These are phyloP conservation scores for Paratrypauchen microcephalus DNA, from an alignment of 2,797 vertebrate genomes.

Conservation along the genomic window DNA sequence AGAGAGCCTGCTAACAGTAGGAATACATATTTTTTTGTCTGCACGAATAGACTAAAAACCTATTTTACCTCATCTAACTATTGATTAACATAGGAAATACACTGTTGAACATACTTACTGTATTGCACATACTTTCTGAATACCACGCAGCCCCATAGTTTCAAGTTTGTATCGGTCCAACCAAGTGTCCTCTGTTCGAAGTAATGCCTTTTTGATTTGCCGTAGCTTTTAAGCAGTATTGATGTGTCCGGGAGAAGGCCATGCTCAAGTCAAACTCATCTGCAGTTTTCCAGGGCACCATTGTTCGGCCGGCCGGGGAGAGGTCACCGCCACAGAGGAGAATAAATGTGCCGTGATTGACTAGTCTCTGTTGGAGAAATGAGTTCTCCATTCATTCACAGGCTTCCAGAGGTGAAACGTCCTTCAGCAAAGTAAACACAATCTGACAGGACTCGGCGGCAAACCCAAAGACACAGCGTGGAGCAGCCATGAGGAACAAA, in stretches of 20 bases:
- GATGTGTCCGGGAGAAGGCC: constrained; percentile 47
- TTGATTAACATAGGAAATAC: not conserved
- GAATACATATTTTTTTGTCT: too few relatives aligned
- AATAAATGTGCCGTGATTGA: constrained; percentile 76
- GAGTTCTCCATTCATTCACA: constrained; percentile 67
- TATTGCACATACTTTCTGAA: not conserved
- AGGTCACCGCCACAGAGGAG: constrained; percentile 69
- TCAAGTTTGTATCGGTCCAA: constrained; percentile 22
- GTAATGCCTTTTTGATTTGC: constrained; percentile 53
- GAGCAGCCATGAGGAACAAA: constrained; percentile 42
- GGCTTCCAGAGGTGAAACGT: constrained; percentile 73
- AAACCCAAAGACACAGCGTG: constrained; percentile 55
- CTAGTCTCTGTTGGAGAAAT: constrained; percentile 73
- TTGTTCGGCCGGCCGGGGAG: constrained; percentile 63
- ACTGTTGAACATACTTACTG: not conserved
- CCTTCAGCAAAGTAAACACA: constrained; percentile 76
- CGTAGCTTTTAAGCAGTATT: constrained; percentile 64
- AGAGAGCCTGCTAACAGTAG: too few relatives aligned
- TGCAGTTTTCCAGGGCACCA: constrained; percentile 63
- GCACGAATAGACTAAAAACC: too few relatives aligned
- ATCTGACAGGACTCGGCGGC: constrained; percentile 63
- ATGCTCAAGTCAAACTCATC: constrained; percentile 69
- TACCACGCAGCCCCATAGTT: not conserved
- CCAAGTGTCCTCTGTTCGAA: constrained; percentile 30
- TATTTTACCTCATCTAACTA: not conserved